Evolutionary conservation across 35 echinoderm and acorn worm species (phyloP), one percentile per base, ranked within the genome.

Genomic region (Stichopus chloronotus): DNA sequence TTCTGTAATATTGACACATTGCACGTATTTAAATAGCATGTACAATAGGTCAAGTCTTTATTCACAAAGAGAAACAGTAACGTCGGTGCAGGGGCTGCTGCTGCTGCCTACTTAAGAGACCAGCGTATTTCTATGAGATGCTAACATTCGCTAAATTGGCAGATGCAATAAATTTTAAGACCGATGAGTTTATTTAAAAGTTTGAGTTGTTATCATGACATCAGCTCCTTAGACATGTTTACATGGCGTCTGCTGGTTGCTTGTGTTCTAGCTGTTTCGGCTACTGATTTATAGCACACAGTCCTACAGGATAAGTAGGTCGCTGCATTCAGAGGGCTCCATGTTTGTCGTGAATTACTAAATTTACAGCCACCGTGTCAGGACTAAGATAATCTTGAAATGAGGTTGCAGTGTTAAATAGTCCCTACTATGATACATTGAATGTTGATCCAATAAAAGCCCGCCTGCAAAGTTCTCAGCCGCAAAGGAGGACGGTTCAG

Each of bases 151-250:
- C 17, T 74, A 74, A 74, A 74, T 74, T 74, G 69, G 69, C 69
- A 74, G 13, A 74, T 19, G 69, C 69, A 74, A 74, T 74, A 74
- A 74, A 74, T 74, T 74, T 74, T 74, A 74, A 74, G 69, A 74
- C 69, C 69, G 69, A 74, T 74, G 69, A 74, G 69, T 58, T 85
- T 85, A 85, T 85, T 85, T 85, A 85, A 56, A 85, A 85, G 82
- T 55, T 58, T 59, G 82, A 58, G 55, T 85, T 58, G n/a, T 56
- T 85, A 85, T 85, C 57, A 85, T 85, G 82, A 85, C 82, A 85
- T 85, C 55, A 85, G 55, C 55, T 85, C 22, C 82, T 85, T 58
- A 58, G 20, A 58, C 22, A 58, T 85, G 82, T 85, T 85, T 85
- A 85, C 82, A 85, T 55, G 57, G 56, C 82, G 82, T 85, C 82